phyloP scores from a whole-genome alignment of 2,113 vertebrate genomes.

The Ceyx margarethae region DNA sequence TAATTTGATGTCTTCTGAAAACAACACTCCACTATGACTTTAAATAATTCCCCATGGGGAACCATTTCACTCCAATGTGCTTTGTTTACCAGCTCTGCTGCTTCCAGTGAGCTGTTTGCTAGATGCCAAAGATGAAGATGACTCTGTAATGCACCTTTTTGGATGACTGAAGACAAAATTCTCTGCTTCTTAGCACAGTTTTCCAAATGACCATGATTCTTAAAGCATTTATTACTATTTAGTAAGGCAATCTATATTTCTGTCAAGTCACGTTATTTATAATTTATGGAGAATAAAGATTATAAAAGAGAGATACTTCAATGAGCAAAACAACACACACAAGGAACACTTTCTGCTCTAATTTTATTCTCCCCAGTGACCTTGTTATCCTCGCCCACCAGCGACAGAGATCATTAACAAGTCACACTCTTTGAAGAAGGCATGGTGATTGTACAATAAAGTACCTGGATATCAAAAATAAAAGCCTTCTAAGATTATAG shows the following conservation, averaged over 20 bases:
- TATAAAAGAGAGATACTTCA: slow-evolving; percentile 9
- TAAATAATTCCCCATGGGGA: slow-evolving; percentile 44
- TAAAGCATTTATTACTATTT: slow-evolving; percentile 29
- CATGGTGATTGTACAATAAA: neutral
- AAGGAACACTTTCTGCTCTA: neutral
- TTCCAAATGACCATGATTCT: slow-evolving; percentile 35
- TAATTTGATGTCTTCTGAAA: slow-evolving; percentile 43
- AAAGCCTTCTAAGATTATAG: neutral
- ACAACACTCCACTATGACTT: slow-evolving; percentile 23
- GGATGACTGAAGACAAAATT: slow-evolving; percentile 28
- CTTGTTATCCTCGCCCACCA: slow-evolving; percentile 7
- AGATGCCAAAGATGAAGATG: slow-evolving; percentile 32
- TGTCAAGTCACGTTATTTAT: slow-evolving; percentile 59
- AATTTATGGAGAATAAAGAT: slow-evolving; percentile 46
- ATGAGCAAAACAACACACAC: neutral
- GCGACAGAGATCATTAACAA: neutral
- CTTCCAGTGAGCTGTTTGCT: slow-evolving; percentile 30
- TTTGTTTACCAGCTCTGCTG: slow-evolving; percentile 49
- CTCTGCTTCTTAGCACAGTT: slow-evolving; percentile 14
- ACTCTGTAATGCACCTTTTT: slow-evolving; percentile 9
- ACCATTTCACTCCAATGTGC: slow-evolving; percentile 9
- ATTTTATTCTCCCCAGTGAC: slow-evolving; percentile 4
- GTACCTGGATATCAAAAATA: neutral
- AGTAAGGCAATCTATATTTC: slow-evolving; percentile 40
- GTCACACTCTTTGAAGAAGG: neutral